phyloP scores from a whole-genome alignment of 2,113 vertebrate genomes.

The Rissa tridactyla region DNA sequence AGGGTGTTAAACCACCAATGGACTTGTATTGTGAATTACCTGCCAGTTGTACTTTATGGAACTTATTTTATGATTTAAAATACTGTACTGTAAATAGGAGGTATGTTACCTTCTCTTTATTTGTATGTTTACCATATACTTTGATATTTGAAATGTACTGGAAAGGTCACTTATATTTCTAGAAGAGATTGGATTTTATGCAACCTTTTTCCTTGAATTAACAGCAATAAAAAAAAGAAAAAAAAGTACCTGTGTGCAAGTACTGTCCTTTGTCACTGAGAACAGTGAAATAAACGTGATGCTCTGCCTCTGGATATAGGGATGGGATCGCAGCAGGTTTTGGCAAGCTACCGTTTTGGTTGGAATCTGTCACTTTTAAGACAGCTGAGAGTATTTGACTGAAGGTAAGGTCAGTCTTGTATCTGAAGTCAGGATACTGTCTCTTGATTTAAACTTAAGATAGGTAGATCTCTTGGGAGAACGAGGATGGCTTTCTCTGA shows the following conservation, averaged over 20 bases:
- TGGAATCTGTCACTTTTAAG: background rate
- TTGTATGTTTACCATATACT: conserved; percentile 95
- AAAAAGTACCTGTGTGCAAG: conserved; percentile 56
- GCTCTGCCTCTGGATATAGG: background rate
- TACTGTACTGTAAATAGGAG: conserved; percentile 88
- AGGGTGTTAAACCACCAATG: conserved; percentile 72
- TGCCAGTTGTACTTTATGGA: conserved; percentile 79
- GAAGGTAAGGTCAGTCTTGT: background rate
- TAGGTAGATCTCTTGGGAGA: background rate
- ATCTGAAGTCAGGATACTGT: background rate
- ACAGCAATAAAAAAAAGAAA: conserved; percentile 88
- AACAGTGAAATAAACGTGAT: background rate
- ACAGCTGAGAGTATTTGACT: background rate
- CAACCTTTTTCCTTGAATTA: conserved; percentile 90
- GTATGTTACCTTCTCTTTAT: conserved; percentile 83
- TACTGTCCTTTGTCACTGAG: conserved; percentile 38
- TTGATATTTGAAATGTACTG: conserved; percentile 93
- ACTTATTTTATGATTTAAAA: conserved; percentile 85
- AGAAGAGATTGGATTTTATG: conserved; percentile 94
- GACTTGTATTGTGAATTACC: conserved; percentile 74
- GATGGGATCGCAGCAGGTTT: background rate
- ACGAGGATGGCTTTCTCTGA: background rate
- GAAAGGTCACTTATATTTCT: conserved; percentile 96
- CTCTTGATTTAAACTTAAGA: background rate
- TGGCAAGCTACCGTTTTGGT: background rate